Evolutionary conservation across 2,888 invertebrate species (phyloP), one percentile per base, ranked within the genome.

Genomic region (Lasioglossum zephyrum): DNA sequence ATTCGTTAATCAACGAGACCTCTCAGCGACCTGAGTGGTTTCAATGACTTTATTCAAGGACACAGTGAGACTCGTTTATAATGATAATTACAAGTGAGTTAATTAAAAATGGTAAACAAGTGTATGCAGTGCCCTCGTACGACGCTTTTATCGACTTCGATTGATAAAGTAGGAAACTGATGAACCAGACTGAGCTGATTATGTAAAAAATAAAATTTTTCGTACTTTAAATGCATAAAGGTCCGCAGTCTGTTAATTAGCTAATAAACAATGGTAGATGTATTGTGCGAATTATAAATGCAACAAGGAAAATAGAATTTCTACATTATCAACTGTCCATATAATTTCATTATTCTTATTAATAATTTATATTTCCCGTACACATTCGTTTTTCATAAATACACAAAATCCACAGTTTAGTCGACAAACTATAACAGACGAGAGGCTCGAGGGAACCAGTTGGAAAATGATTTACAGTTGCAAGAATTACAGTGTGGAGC

Each of bases 161-260:
- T 60, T 44, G 85, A 31, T 79, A 79, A 81, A 16, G 41, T 8
- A 74, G 84, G 70, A 1, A 16, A 13, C 31, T 44, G n/a, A 22
- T 36, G n/a, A 11, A 16, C 6, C 4, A 31, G 6, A 31, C 31
- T 16, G 31, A 31, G 22, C 9, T 26, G 16, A 31, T 60, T 60
- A 26, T 2, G 26, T 31, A 2, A 63, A 16, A 16, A 16, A 31
- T 2, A 13, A 60, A 44, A 31, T 31, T 44, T 11, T 44, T 11
- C 13, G 4, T 44, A 44, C 13, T 44, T 13, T 13, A 44, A 44
- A 44, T 44, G 11, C 44, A 13, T 13, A 13, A 11, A 44, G 4
- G 13, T 44, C 11, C 13, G 44, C 13, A 44, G 44, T 44, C 44
- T 44, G 11, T 3, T 44, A 44, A 44, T 44, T 47, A 47, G 0